These are phyloP conservation scores for Calonectris borealis DNA, from an alignment of 2,113 vertebrate genomes.

Conservation along the genomic window DNA sequence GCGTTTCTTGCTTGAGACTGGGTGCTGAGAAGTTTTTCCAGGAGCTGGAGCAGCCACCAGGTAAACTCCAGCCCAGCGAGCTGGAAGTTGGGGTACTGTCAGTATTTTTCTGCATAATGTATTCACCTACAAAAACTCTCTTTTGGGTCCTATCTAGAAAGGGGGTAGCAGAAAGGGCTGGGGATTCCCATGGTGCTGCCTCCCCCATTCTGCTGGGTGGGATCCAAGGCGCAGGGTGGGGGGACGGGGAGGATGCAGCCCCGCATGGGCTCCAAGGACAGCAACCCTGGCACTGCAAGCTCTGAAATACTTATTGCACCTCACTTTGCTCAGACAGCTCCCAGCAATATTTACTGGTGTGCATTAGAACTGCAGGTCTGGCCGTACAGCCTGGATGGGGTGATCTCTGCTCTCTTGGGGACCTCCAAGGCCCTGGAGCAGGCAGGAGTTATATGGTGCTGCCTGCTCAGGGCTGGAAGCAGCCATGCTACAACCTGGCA, in stretches of 20 bases:
- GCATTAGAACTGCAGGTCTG: neutral
- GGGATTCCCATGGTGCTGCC: neutral
- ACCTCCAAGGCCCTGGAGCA: accelerated
- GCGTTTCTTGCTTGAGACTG: neutral
- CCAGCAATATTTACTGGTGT: neutral
- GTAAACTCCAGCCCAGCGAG: neutral
- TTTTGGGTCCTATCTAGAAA: neutral
- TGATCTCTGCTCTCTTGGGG: neutral
- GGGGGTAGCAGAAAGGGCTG: neutral
- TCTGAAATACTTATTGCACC: accelerated
- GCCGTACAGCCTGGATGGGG: neutral
- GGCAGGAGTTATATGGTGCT: neutral
- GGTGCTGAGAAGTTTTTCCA: neutral
- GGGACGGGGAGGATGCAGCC: neutral
- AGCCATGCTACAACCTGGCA: neutral
- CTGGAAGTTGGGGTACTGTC: neutral
- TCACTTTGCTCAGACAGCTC: neutral
- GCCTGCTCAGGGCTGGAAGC: neutral
- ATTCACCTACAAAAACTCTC: neutral
- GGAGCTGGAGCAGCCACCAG: neutral
- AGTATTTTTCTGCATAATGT: neutral
- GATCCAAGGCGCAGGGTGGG: neutral
- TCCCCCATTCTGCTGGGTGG: neutral
- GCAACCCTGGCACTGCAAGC: neutral
- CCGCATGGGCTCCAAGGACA: too few species aligned